Base-by-base conservation (phyloP, 2,113 vertebrate genomes). In the Crotalus horridus region DNA sequence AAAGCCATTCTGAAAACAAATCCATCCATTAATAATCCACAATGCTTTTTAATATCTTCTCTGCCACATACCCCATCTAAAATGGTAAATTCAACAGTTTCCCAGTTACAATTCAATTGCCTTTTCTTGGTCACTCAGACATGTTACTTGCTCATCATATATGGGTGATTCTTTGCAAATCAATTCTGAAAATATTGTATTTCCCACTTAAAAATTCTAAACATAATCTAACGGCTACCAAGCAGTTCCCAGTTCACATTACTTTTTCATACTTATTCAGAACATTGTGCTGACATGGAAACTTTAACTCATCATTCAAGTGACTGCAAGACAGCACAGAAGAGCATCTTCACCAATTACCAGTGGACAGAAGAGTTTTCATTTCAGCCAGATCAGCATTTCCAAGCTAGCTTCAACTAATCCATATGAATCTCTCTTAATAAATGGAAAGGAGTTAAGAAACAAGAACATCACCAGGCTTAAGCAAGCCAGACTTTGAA, bases 401-500 rank as follows among this genome's bases (percentile, higher is more conserved):
- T 94, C 4, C 21, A 90, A 56, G 86, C 93, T 0, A 12, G 92
- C 85, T 3, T 0, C 43, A 53, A 93, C 92, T 95, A 90, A 96
- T 93, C 95, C 93, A 91, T 51, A 90, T 0, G 91, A 96, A 95
- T 92, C 54, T 3, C 89, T 85, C 88, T 87, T 95, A 1, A 2
- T 94, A 96, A 93, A 13, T 6, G 89, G 94, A 94, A 93, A 95
- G 90, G 85, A 92, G 93, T 94, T 92, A 94, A 46, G 92, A 95
- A 95, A 96, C 94, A 94, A 95, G 94, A 94, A 96, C 93, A 24
- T 10, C 0, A 89, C 90, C 95, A 87, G 94, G 94, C 95, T 96
- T 87, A 94, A 95, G 59, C 6, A 12, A 96, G 96, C 56, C 93
- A 95, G 95, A 96, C 94, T 96, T 96, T 96, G 94, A 95, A 93